Evolutionary conservation across 2,888 invertebrate species (phyloP).

Genomic region (Drosophila suboccidentalis): DNA sequence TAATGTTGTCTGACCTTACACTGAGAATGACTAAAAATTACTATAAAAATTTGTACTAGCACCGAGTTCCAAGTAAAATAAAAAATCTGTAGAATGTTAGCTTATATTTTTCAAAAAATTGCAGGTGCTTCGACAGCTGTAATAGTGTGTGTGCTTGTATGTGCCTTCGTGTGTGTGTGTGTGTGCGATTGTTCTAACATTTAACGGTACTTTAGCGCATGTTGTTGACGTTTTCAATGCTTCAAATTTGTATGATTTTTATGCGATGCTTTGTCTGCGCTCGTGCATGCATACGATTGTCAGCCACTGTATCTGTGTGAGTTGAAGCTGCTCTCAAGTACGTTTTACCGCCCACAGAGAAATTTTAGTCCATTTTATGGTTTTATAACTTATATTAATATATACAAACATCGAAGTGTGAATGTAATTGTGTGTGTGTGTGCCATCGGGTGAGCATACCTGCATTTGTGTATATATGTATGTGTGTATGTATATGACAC

Average conservation of each 20-base stretch:
- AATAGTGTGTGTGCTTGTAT: not conserved
- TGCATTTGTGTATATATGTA: not conserved
- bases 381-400: slow-evolving; percentile 31
- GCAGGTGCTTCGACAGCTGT: not conserved
- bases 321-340: slow-evolving; percentile 31
- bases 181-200: not conserved
- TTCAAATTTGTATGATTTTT: slow-evolving; percentile 26
- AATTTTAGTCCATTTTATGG: slow-evolving; percentile 25
- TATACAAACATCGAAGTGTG: not conserved
- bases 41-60: not conserved
- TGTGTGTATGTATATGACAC: slow-evolving; percentile 12
- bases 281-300: not conserved
- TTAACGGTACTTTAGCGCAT: slow-evolving; percentile 19
- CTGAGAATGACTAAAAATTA: not conserved
- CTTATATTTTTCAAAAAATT: not conserved
- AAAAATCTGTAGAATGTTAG: not conserved
- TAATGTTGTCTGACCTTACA: not conserved
- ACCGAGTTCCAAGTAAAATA: too few relatives aligned
- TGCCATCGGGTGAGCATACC: too few relatives aligned
- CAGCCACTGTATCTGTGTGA: not conserved
- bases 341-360: slow-evolving; percentile 26
- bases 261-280: not conserved
- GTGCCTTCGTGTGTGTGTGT: not conserved
- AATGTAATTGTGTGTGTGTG: not conserved
- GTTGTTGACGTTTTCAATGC: slow-evolving; percentile 35